phyloP scores from a whole-genome alignment of 2,888 invertebrate genomes.

The Eupithecia insigniata region DNA sequence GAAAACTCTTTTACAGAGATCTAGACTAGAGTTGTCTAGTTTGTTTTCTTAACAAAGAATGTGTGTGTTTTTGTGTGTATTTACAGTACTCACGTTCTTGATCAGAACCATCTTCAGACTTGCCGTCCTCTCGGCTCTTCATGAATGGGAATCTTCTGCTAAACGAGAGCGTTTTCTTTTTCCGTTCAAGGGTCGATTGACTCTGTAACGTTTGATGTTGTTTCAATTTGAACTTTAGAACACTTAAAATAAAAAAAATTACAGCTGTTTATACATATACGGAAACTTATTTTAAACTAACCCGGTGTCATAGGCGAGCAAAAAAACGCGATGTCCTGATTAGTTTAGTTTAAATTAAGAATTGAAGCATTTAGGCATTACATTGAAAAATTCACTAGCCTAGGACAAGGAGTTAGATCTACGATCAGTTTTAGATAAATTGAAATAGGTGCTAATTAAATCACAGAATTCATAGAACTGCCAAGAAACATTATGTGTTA shows the following conservation, averaged over 20 bases:
- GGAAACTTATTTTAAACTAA: background rate
- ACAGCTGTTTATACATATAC: background rate
- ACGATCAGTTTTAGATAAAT: background rate
- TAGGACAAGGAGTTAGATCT: background rate
- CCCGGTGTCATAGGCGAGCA: background rate
- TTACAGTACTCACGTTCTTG: constrained; percentile 95
- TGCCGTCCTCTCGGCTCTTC: constrained; percentile 98
- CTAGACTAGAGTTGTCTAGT: background rate
- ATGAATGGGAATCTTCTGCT: constrained; percentile 99
- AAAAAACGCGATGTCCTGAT: background rate
- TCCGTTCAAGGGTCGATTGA: constrained; percentile 97
- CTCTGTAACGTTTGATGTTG: constrained; percentile 77
- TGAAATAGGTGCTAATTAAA: background rate
- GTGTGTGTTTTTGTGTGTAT: background rate
- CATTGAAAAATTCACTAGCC: background rate
- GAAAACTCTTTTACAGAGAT: background rate
- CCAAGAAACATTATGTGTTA: background rate
- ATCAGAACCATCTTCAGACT: constrained; percentile 97
- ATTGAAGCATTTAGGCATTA: background rate
- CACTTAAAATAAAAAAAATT: background rate
- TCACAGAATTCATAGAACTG: background rate
- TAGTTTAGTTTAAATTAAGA: background rate
- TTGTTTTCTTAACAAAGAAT: background rate
- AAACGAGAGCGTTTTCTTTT: constrained; percentile 99
- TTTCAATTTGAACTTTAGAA: background rate